Conservation (phyloP, 2,113 vertebrate species). For the Fregata magnificens region DNA sequence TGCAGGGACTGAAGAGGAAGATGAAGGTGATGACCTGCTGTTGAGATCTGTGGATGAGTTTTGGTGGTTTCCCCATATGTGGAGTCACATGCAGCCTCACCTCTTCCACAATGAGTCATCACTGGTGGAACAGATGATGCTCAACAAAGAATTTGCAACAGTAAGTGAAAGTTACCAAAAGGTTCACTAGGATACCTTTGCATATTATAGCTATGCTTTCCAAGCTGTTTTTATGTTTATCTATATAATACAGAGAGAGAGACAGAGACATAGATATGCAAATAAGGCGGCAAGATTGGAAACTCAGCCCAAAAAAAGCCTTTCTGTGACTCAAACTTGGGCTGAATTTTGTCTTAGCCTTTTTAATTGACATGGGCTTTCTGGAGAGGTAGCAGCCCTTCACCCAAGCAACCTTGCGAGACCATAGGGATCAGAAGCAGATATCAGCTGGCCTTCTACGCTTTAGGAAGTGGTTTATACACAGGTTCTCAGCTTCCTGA, state of each 20-base stretch:
- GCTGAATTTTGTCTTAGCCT: not conserved
- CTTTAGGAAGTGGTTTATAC: not conserved
- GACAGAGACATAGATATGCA: not conserved
- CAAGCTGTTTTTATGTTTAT: not conserved
- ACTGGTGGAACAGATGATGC: slow-evolving; percentile 94
- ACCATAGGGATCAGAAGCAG: not conserved
- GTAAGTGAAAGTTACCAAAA: not conserved
- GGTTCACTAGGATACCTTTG: not conserved
- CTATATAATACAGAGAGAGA: accelerated
- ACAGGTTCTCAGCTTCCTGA: not conserved
- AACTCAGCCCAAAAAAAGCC: not conserved
- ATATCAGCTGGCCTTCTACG: not conserved
- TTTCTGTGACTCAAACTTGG: not conserved
- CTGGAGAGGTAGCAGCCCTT: not conserved
- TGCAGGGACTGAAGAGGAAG: slow-evolving; percentile 90
- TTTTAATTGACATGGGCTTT: not conserved
- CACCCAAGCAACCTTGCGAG: not conserved
- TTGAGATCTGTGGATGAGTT: slow-evolving; percentile 90
- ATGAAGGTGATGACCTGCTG: slow-evolving; percentile 92
- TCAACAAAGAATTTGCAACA: slow-evolving; percentile 95
- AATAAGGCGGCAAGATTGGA: not conserved
- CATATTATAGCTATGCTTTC: not conserved
- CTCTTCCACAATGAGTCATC: slow-evolving; percentile 96
- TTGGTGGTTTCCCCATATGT: slow-evolving; percentile 99
- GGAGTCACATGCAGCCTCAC: slow-evolving; percentile 98